phyloP scores from a whole-genome alignment of 2,797 vertebrate species.

The Acanthurus tractus region DNA sequence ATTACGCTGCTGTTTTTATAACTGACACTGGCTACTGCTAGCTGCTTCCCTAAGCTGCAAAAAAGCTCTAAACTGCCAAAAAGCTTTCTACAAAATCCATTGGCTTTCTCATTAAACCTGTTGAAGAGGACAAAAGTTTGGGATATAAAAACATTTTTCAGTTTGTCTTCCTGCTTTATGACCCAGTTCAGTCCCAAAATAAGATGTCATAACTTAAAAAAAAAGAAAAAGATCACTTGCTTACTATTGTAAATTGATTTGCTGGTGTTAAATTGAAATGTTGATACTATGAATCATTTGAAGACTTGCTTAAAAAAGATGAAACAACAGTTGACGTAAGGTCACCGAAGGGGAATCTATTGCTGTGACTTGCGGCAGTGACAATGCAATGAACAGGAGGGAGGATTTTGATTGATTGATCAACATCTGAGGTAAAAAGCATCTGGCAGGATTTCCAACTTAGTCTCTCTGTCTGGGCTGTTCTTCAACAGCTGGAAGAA shows the following conservation, averaged over 20 bases:
- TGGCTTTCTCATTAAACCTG: background rate
- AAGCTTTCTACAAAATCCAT: no score
- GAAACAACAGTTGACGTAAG: background rate
- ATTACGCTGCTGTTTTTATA: no score
- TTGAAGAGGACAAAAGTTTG: background rate
- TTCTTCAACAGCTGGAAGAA: constrained; percentile 31
- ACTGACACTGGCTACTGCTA: no score
- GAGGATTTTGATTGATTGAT: constrained; percentile 43
- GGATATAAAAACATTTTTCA: background rate
- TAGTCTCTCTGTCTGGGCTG: constrained; percentile 24
- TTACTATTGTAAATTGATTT: background rate
- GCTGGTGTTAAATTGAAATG: constrained; percentile 4
- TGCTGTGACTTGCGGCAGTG: constrained; percentile 21
- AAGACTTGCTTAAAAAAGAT: background rate
- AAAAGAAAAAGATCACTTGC: background rate
- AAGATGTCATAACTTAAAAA: constrained; percentile 16
- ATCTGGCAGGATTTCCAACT: constrained; percentile 36
- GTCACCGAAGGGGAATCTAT: constrained; percentile 41
- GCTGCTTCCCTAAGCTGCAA: no score
- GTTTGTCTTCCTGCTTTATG: constrained; percentile 7
- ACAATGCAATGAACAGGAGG: constrained; percentile 37
- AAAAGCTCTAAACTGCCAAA: no score
- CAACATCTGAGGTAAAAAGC: constrained; percentile 25
- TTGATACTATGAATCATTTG: background rate
- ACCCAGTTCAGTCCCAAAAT: constrained; percentile 28